Evolutionary conservation across 2,797 vertebrate genomes (phyloP).

Genomic region (Anguilla obscura): DNA sequence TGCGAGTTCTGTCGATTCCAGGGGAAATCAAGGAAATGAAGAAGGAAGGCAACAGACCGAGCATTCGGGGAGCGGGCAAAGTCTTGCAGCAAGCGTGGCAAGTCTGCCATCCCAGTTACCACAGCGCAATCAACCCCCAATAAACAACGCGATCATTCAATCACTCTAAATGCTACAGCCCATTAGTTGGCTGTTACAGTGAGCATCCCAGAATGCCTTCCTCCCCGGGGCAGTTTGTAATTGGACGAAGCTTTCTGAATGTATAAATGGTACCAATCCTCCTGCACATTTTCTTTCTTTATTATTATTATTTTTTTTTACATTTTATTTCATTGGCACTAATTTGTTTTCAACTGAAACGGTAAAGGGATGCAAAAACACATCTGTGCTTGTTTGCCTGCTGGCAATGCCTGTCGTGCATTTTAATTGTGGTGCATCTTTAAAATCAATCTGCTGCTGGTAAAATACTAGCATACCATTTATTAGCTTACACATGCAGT

Average conservation of each 20-base stretch:
- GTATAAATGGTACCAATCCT: constrained; percentile 12
- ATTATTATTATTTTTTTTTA: constrained; percentile 31
- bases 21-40: constrained; percentile 64
- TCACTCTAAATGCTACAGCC: constrained; percentile 56
- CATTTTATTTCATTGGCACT: constrained; percentile 35
- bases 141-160: constrained; percentile 71
- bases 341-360: constrained; percentile 34
- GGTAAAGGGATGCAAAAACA: neutral
- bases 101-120: constrained; percentile 50
- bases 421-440: neutral
- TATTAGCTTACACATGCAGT: too few relatives aligned
- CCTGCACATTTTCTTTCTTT: constrained; percentile 10
- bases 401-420: constrained; percentile 22
- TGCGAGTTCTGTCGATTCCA: constrained; percentile 46
- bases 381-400: constrained; percentile 1
- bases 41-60: constrained; percentile 42
- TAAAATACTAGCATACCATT: neutral
- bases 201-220: constrained; percentile 2
- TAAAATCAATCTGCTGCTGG: neutral
- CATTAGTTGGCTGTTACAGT: constrained; percentile 19
- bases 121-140: constrained; percentile 69
- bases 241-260: constrained; percentile 18
- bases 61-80: constrained; percentile 23
- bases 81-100: constrained; percentile 50
- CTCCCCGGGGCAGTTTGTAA: constrained; percentile 17